Evolutionary conservation across 2,797 vertebrate genomes (phyloP), one percentile per base, ranked within the genome.

Genomic region (Pempheris klunzingeri): DNA sequence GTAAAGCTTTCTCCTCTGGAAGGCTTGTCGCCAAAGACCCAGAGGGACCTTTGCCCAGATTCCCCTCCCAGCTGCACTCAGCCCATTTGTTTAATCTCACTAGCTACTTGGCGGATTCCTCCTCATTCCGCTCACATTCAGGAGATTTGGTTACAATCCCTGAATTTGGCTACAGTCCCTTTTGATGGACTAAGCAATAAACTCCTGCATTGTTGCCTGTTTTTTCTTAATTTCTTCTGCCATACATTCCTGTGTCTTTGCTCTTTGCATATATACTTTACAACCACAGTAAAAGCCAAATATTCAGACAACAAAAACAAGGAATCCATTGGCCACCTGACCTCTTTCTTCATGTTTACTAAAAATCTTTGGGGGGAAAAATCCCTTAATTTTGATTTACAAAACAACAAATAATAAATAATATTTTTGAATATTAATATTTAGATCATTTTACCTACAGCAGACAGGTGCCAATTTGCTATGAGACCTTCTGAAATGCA

Each of bases 31-130:
- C 50, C 59, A 57, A 71, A 84, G 65, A 80, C 62, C 70, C 39
- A 54, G 36, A 67, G 65, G 76, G 66, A 86, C 55, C 71, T 81
- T 81, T 84, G 82, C 68, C 82, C 85, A 76, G 61, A 78, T 78
- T 82, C 44, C 58, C 47, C 41, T 87, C 46, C 47, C 60, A 77
- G 68, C 57, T 46, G 32, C 43, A 39, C 53, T 78, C 73, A 61
- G 60, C 64, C 74, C 41, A 53, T 58, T 78, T 80, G 15, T 85
- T 84, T 90, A 90, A 92, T 92, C 89, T 87, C 68, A 70, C 72
- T 77, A 72, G 60, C 81, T 82, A 85, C 81, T 90, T 90, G 75
- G 72, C 71, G 18, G 69, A 89, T 81, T 83, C 58, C 71, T 77
- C 79, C 63, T 89, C 28, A 61, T 81, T 86, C 81, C 67, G 34